phyloP scores from a whole-genome alignment of 2,113 vertebrate genomes.

The Narcine bancroftii region DNA sequence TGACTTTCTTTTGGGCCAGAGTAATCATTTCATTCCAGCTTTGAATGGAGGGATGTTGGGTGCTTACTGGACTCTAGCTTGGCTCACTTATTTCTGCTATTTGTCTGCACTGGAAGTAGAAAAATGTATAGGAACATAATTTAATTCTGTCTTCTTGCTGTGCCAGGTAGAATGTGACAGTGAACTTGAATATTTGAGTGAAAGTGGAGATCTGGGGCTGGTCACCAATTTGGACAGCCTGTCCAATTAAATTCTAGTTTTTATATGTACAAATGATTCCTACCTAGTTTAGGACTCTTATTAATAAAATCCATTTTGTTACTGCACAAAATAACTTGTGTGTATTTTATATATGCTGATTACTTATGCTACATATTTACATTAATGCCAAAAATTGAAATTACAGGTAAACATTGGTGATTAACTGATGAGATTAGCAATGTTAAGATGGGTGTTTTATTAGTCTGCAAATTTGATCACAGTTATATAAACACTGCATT shows the following conservation, averaged over 20 bases:
- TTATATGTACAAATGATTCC: neutral
- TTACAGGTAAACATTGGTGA: neutral
- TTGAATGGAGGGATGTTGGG: neutral
- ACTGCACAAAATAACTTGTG: neutral
- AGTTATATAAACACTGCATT: neutral
- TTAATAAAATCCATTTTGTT: constrained; percentile 7
- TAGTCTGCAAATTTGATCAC: neutral
- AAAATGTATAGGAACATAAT: too few relatives aligned
- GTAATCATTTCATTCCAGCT: neutral
- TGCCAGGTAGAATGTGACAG: too few relatives aligned
- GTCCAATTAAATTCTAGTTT: neutral
- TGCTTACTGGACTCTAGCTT: neutral
- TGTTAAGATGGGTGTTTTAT: neutral
- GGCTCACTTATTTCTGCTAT: neutral
- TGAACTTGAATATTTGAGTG: too few relatives aligned
- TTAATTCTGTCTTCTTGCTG: too few relatives aligned
- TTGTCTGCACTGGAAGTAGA: too few relatives aligned
- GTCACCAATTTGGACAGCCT: neutral
- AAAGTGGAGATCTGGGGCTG: neutral
- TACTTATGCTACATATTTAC: neutral
- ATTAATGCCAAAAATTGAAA: neutral
- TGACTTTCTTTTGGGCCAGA: neutral
- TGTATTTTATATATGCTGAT: neutral
- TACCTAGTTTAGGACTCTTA: neutral
- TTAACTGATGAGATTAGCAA: neutral